Percentiles rank a stretch among this genome's conserved stretches.
Conservation (phyloP, 1,140 invertebrate species). For the Trypoxylus dichotomus region DNA sequence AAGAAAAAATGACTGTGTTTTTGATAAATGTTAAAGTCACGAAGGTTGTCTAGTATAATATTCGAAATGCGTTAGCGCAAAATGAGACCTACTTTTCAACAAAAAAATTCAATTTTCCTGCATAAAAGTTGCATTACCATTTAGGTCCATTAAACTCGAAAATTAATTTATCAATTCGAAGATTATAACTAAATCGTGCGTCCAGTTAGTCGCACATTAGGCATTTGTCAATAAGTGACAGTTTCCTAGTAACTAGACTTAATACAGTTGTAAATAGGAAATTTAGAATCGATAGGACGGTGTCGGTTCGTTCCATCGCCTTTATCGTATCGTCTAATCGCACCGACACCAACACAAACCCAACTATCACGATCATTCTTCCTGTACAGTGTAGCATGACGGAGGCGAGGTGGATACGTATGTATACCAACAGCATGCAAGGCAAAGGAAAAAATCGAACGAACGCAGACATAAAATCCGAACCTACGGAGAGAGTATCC, state of each 20-base stretch:
- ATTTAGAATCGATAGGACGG: not conserved
- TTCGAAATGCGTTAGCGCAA: no score
- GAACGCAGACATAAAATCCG: slow-evolving; percentile 15
- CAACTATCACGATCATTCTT: not conserved
- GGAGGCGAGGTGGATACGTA: not conserved
- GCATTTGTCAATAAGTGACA: not conserved
- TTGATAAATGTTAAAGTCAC: no score
- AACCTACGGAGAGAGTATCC: slow-evolving; percentile 22
- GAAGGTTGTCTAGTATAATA: no score
- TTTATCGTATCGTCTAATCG: not conserved
- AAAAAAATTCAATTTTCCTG: no score
- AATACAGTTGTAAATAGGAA: slow-evolving; percentile 5
- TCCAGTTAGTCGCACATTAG: not conserved
- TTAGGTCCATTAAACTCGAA: no score
- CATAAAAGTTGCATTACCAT: no score
- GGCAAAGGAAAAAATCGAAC: not conserved
- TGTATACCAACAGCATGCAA: not conserved
- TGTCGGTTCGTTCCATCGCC: slow-evolving; percentile 9
- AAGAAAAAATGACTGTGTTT: no score
- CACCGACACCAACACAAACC: not conserved
- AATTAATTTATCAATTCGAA: no score
- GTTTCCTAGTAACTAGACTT: slow-evolving; percentile 13
- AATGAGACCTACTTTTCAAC: no score
- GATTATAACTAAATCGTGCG: not conserved
- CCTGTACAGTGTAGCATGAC: not conserved